Conservation (phyloP, 2,113 vertebrate species). For the Gopherus flavomarginatus region DNA sequence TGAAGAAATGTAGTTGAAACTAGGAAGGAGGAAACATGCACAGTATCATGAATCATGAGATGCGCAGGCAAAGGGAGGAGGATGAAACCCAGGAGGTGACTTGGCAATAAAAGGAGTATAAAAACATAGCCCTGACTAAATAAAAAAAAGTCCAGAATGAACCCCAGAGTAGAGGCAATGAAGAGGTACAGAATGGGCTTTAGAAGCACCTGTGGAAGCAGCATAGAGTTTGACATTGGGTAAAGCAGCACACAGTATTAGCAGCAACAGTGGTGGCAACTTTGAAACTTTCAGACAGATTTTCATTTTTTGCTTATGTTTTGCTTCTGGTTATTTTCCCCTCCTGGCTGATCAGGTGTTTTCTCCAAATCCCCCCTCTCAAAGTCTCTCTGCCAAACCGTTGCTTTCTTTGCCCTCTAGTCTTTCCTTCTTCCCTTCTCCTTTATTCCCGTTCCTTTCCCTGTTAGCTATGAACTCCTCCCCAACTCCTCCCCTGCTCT, state of each 20-base stretch:
- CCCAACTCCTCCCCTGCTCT: rapidly evolving
- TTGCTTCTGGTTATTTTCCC: background rate
- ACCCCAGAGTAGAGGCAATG: background rate
- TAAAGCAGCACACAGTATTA: rapidly evolving
- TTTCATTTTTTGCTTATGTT: background rate
- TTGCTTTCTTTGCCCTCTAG: background rate
- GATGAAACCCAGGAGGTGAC: background rate
- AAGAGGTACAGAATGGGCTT: background rate
- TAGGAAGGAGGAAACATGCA: background rate
- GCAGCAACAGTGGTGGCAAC: too few species aligned
- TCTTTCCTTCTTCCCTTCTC: background rate
- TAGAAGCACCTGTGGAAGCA: rapidly evolving
- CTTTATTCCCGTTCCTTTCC: background rate
- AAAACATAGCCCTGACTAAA: background rate
- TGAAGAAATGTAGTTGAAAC: background rate
- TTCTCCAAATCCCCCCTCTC: background rate
- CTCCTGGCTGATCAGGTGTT: rapidly evolving
- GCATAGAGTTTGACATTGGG: background rate
- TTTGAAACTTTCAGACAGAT: background rate
- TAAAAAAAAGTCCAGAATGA: background rate
- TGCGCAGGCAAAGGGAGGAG: background rate
- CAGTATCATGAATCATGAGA: background rate
- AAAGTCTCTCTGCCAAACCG: rapidly evolving
- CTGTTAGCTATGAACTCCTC: background rate
- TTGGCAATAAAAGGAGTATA: background rate